Evolutionary conservation across 2,888 invertebrate genomes (phyloP).

Genomic region (Meandrusa payeni): DNA sequence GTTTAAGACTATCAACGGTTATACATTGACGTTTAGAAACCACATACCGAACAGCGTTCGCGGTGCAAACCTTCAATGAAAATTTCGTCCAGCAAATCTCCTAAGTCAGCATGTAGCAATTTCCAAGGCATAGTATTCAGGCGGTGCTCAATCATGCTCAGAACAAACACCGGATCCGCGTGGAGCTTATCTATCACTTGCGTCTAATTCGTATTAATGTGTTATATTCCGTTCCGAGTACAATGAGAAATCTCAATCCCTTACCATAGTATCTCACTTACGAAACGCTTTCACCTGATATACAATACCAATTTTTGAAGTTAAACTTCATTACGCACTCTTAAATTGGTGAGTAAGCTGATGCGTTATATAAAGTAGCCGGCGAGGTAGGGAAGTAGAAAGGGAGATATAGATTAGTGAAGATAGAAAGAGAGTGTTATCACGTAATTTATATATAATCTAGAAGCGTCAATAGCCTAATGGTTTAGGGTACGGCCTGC

Average conservation of each 20-base stretch:
- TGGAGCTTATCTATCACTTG: constrained; percentile 40
- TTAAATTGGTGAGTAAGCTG: too few relatives aligned
- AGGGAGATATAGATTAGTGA: too few relatives aligned
- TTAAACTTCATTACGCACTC: too few relatives aligned
- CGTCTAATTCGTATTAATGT: constrained; percentile 47
- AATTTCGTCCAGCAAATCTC: not conserved
- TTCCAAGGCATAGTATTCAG: not conserved
- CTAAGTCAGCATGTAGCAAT: not conserved
- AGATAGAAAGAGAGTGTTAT: too few relatives aligned
- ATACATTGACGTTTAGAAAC: not conserved
- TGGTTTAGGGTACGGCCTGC: too few relatives aligned
- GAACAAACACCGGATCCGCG: constrained; percentile 28
- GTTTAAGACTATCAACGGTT: too few relatives aligned
- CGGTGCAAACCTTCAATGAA: constrained; percentile 1
- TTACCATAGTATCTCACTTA: constrained; percentile 20
- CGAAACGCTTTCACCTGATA: too few relatives aligned
- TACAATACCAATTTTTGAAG: too few relatives aligned
- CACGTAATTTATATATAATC: too few relatives aligned
- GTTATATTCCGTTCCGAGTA: constrained; percentile 32
- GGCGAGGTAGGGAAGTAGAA: too few relatives aligned
- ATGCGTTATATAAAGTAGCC: too few relatives aligned
- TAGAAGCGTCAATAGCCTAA: too few relatives aligned
- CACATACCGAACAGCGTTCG: not conserved
- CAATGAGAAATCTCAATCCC: constrained; percentile 33
- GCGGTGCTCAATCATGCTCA: constrained; percentile 34